Evolutionary conservation across 2,113 vertebrate genomes (phyloP), one percentile per base, ranked within the genome.

Genomic region (Xiphophorus hellerii): DNA sequence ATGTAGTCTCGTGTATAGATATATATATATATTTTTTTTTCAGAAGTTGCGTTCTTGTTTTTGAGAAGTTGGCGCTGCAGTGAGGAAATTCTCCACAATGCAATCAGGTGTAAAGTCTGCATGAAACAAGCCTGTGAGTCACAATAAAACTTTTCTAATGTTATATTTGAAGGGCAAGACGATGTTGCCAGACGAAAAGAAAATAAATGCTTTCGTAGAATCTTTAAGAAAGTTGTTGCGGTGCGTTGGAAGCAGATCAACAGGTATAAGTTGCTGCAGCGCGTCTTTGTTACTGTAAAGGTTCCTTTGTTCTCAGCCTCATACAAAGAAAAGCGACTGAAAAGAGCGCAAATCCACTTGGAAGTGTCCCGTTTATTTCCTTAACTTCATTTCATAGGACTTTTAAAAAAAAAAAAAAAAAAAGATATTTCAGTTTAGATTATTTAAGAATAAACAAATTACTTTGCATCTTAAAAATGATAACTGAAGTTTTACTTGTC

Each of bases 201-300:
- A 42, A 66, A 44, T 15, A 9, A 25, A 14, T 65, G 27, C 0
- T 28, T 37, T 5, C 68, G 1, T 37, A 70, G 78, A 77, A 83
- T 69, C 28, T 58, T 15, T 6, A 13, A 74, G 65, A 73, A 85
- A 91, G 69, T 92, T 90, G 58, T 63, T 31, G 25, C 30, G 83
- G 87, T 86, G 82, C 64, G 73, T 78, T 81, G 77, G 78, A 84
- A 72, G 71, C 71, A 83, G 89, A 92, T 94, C 95, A 95, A 95
- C 95, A 95, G 95, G 95, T 95, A 92, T 87, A 81, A 86, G 87
- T 86, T 81, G 77, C 66, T 88, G 89, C 87, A 84, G 88, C 51
- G 51, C 79, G 81, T 93, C 93, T 95, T 95, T 95, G 94, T 95
- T 95, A 89, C 90, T 84, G 91, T 92, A 89, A 88, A 91, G 87